Evolutionary conservation across 2,888 invertebrate species (phyloP), one percentile per base, ranked within the genome.

Genomic region (Coelopa pilipes): DNA sequence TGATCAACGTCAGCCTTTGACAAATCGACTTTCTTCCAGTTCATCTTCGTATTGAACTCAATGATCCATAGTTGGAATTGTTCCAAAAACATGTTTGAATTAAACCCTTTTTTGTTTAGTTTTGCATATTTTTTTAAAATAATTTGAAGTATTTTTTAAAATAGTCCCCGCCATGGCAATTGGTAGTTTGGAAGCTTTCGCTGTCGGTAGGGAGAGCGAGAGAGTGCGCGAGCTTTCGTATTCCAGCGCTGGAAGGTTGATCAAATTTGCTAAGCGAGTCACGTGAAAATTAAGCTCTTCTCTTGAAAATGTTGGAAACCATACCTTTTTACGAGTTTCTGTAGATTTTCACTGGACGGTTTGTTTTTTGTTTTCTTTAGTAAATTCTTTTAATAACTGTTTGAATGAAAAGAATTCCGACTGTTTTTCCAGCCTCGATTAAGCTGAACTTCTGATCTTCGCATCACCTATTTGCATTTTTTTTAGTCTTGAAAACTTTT

Each of bases 1-100:
- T 81, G 83, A 83, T 83, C 83, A 79, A 81, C 80, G 83, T 84
- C 83, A 82, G 80, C 49, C 15, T 66, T 65, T 15, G 13, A 45
- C 24, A 66, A 66, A 50, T 21, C 21, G 34, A 19, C 24, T 10
- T 34, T 13, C 34, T 62, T 62, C 12, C 19, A 21, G 13, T 62
- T 62, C 34, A 24, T 12, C 17, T 19, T 12, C 4, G 13, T 21
- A 60, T 24, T 62, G 34, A 21, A 10, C 19, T 13, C 10, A 24
- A 62, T 66, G 19, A 66, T 24, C 12, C 15, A 65, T 24, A n/a
- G 13, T 24, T 45, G 21, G 34, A 62, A 62, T 59, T 3, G 17
- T 62, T 2, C 34, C n/a, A 15, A 13, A 12, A 15, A 13, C 13
- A 34, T 12, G 24, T 19, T 55, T 60, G 19, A 17, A 59, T 17